A percentile compares a stretch with the other conserved stretches of the same genome.
Conservation (phyloP, 1,140 invertebrate species). For the Bombus consobrinus region DNA sequence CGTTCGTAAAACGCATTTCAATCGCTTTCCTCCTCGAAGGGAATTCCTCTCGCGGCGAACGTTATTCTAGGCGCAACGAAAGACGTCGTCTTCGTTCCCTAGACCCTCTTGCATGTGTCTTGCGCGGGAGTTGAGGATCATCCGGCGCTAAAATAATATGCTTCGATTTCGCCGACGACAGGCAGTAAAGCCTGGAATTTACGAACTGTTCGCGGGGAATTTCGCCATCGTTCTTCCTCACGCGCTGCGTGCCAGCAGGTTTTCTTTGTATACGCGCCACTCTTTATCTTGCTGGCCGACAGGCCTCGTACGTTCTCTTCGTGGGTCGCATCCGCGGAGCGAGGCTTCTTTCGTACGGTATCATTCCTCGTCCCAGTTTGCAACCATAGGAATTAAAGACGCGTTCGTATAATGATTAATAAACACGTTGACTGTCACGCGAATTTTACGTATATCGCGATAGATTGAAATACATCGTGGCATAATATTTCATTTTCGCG, state of each 20-base stretch:
- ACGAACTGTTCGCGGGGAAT: conserved; percentile 32
- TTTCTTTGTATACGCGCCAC: conserved; percentile 31
- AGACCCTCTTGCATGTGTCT: too few species aligned
- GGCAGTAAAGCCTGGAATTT: conserved; percentile 43
- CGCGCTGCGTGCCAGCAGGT: conserved; percentile 37
- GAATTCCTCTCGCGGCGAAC: not conserved
- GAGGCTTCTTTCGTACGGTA: too few species aligned
- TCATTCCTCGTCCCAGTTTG: too few species aligned
- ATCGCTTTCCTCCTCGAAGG: not conserved
- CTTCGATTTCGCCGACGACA: conserved; percentile 55
- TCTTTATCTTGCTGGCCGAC: conserved; percentile 3
- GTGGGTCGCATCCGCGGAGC: too few species aligned
- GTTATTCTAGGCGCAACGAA: not conserved
- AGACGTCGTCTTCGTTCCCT: not conserved
- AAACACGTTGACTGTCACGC: too few species aligned
- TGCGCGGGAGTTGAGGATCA: not conserved
- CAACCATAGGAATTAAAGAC: too few species aligned
- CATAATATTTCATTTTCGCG: too few species aligned
- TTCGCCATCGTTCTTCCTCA: conserved; percentile 48
- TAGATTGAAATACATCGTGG: too few species aligned
- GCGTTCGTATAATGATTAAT: too few species aligned
- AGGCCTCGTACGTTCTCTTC: conserved; percentile 13
- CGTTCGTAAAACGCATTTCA: not conserved
- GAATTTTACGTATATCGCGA: too few species aligned
- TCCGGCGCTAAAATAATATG: conserved; percentile 47